Evolutionary conservation across 2,113 vertebrate species (phyloP), one percentile per base, ranked within the genome.

Genomic region (Paracanthobrama guichenoti): DNA sequence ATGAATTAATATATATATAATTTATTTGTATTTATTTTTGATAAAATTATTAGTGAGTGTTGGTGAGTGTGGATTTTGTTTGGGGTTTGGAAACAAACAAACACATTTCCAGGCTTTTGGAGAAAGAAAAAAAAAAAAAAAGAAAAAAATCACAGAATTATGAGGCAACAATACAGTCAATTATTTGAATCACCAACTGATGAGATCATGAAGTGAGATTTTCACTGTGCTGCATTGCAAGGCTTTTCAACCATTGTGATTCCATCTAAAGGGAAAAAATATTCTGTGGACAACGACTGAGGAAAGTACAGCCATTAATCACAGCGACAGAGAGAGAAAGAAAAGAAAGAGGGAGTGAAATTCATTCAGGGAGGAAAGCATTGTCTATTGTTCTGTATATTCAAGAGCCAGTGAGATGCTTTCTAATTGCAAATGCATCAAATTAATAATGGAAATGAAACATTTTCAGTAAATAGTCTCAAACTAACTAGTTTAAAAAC

Each of bases 291-390:
- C 74, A 73, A 60, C 59, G 59, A 10, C 72, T 62, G 79, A 82
- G 59, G 66, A 83, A 82, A 84, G 82, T 55, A 78, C 81, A 64
- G 10, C 48, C 79, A 88, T 88, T 86, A 86, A 88, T 86, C 87
- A 64, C 73, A 79, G 67, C 0, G 44, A 85, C 31, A 46, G 67
- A 67, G 59, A 28, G 82, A 82, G 50, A 79, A n/a, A 57, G 60
- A 75, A 24, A 59, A 60, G 44, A 66, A 78, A 66, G 26, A 67
- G 50, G 18, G 81, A 71, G 31, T 42, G 31, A 72, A 57, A 81
- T n/a, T 35, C 44, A 50, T 44, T n/a, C 62, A 79, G 46, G 57
- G 26, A 62, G 57, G 77, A 64, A 18, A 46, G 14, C 77, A 79
- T 46, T 20, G 57, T 62, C 77, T 46, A 79, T 62, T 79, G 78